Conservation (phyloP, 1,140 invertebrate genomes). For the Chironomus striatipennis region DNA sequence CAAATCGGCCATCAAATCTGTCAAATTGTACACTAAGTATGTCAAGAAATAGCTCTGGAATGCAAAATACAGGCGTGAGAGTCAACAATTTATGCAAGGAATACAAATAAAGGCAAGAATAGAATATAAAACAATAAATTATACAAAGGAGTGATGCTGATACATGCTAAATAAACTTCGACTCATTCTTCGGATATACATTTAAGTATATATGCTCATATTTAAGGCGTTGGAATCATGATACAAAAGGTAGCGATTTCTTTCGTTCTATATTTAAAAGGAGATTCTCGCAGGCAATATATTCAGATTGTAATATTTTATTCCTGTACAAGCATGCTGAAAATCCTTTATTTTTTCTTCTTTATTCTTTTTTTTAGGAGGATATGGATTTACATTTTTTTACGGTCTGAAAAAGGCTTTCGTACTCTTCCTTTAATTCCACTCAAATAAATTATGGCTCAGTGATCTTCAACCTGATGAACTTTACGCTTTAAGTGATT, state of each 20-base stretch:
- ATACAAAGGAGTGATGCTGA: neutral
- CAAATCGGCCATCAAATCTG: too few relatives aligned
- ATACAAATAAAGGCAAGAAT: neutral
- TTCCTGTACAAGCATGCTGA: neutral
- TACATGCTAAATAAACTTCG: neutral
- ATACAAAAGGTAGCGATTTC: neutral
- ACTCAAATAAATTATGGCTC: slow-evolving; percentile 10
- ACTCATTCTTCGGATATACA: neutral
- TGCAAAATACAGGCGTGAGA: too few relatives aligned
- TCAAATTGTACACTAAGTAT: too few relatives aligned
- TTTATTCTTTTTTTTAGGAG: neutral
- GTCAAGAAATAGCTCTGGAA: too few relatives aligned
- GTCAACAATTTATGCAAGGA: too few relatives aligned
- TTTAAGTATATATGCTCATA: neutral
- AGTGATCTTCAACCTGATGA: neutral
- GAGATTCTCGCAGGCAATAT: slow-evolving; percentile 9
- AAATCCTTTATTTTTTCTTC: neutral
- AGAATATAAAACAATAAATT: slow-evolving; percentile 10
- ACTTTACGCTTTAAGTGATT: neutral
- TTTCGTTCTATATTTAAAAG: neutral
- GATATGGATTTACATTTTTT: neutral
- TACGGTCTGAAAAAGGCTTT: neutral
- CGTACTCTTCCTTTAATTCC: neutral
- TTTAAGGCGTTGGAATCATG: neutral
- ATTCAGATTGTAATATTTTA: slow-evolving; percentile 17